Base-by-base conservation (phyloP, 2,888 invertebrate genomes). In the Agonopterix alstromeriana region DNA sequence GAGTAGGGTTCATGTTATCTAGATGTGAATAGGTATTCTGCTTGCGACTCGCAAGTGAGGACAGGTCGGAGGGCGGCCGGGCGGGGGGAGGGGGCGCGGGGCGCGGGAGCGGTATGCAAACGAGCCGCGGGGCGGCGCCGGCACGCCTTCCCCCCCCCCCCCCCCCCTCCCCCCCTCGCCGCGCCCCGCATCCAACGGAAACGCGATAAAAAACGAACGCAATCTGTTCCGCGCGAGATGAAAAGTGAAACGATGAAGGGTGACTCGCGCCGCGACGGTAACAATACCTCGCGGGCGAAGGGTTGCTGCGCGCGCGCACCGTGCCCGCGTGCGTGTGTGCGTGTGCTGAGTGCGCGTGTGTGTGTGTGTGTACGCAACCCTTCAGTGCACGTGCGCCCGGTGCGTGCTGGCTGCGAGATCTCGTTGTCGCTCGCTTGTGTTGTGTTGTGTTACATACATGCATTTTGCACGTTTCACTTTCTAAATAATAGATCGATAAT, bases 151-250 rank as follows among this genome's bases (percentile, higher is more conserved):
- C 54, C 58, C 56, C 51, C 35, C 53, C 51, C 61, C 52, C 61
- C 52, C 55, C 61, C 46, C 59, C 50, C 61, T 66, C 5, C 27
- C 5, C 5, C 27, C 1, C 27, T 0, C 66, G 65, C 64, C 53
- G 58, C 56, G 52, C 36, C 53, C 50, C 61, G 51, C 61, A 52
- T 53, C 62, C 46, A 65, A 65, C 70, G 62, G 69, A 66, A 65
- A 67, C 61, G 63, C 48, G 48, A 48, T 68, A 76, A 75, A 74
- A 74, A 73, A 68, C 58, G 59, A 62, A 57, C 60, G 70, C 76
- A 73, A 77, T 79, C 73, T 74, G 77, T 72, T 69, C 70, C 65
- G 65, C 65, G 73, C 61, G 66, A 67, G 62, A 61, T 67, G 61
- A 63, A 74, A 67, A 70, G 67, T 70, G 70, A 72, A 71, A 67